Evolutionary conservation across 2,113 vertebrate genomes (phyloP).

Genomic region (Eulacestoma nigropectus): DNA sequence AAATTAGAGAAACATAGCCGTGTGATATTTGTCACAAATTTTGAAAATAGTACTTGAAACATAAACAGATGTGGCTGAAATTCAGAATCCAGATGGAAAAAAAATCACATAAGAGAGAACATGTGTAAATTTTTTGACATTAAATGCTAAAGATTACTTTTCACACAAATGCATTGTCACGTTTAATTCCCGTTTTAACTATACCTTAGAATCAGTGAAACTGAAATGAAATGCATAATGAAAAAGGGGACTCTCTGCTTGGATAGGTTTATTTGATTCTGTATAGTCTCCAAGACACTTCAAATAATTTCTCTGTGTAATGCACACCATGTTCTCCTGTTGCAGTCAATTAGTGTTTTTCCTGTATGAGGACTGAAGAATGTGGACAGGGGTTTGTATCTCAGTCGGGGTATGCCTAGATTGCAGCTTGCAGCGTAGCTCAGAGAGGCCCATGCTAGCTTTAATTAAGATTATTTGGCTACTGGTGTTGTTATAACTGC

Average conservation of each 20-base stretch:
- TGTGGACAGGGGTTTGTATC: background rate
- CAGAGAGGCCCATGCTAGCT: background rate
- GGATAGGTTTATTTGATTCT: constrained; percentile 9
- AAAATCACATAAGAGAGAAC: background rate
- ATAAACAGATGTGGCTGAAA: constrained; percentile 1
- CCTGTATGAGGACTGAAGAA: background rate
- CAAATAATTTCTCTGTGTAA: constrained; percentile 27
- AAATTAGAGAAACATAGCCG: background rate
- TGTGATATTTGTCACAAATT: background rate
- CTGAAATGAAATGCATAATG: background rate
- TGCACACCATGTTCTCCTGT: constrained; percentile 16
- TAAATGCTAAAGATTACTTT: background rate
- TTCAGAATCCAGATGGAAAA: background rate
- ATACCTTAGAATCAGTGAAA: background rate
- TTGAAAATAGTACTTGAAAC: background rate
- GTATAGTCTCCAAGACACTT: constrained; percentile 5
- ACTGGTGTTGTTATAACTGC: constrained; percentile 11
- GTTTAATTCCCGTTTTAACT: background rate
- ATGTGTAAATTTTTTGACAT: background rate
- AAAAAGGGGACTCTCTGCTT: background rate
- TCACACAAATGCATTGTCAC: background rate
- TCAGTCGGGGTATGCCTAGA: background rate
- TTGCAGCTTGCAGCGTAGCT: background rate
- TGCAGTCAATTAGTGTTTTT: constrained; percentile 31
- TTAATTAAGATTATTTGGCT: constrained; percentile 41